phyloP scores from a whole-genome alignment of 2,797 vertebrate species.

The Chaetophractus vellerosus region DNA sequence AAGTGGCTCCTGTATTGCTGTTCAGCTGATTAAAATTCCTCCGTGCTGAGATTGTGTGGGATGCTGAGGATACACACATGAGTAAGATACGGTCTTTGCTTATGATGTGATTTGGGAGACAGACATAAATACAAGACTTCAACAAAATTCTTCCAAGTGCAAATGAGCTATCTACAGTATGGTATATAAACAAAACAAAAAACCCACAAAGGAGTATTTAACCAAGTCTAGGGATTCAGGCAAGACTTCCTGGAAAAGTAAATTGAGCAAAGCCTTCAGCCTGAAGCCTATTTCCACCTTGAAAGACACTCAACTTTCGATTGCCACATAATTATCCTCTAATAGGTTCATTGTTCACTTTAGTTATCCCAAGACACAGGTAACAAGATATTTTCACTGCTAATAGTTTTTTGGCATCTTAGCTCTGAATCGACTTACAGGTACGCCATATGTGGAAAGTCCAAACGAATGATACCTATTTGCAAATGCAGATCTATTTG shows the following conservation, averaged over 20 bases:
- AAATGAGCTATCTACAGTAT: background rate
- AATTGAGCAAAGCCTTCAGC: constrained; percentile 40
- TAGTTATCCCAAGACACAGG: constrained; percentile 39
- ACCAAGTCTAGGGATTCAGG: constrained; percentile 3
- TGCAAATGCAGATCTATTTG: background rate
- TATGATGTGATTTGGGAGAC: background rate
- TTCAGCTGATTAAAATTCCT: constrained; percentile 2
- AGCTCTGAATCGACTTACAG: constrained; percentile 51
- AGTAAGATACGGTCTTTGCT: background rate
- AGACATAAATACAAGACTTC: background rate
- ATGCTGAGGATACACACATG: background rate
- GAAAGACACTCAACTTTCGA: constrained; percentile 54
- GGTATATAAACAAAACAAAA: background rate
- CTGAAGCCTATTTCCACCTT: background rate
- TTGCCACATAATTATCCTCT: background rate
- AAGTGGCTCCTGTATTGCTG: background rate
- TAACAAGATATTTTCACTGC: constrained; percentile 33
- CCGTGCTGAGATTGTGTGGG: background rate
- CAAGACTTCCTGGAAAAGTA: constrained; percentile 9
- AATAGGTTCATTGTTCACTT: constrained; percentile 23
- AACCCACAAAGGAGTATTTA: background rate
- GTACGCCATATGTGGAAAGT: background rate
- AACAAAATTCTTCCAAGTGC: background rate
- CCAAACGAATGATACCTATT: constrained; percentile 40
- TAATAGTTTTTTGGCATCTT: constrained; percentile 29